phyloP scores from a whole-genome alignment of 1,140 invertebrate species.

The Conus betulinus region DNA sequence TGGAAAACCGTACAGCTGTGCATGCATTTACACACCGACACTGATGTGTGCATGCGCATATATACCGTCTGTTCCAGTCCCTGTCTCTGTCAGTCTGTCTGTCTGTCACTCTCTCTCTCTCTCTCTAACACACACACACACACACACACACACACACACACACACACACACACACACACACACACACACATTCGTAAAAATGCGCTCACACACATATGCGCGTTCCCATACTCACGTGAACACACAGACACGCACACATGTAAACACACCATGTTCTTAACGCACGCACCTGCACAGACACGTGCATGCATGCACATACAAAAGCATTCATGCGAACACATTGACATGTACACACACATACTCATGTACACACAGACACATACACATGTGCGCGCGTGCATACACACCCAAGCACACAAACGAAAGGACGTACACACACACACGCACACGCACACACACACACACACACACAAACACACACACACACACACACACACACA shows the following conservation, averaged over 20 bases:
- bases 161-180: conserved; percentile 9
- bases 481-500: conserved; percentile 38
- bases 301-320: not conserved
- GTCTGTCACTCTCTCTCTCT: not conserved
- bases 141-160: not conserved
- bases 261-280: not conserved
- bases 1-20: not conserved
- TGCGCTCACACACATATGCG: not conserved
- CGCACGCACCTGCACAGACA: not conserved
- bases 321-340: not conserved
- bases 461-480: conserved; percentile 27
- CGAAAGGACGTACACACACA: not conserved
- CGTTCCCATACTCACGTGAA: not conserved
- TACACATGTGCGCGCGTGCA: not conserved
- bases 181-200: not conserved
- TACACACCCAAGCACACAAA: conserved; percentile 14
- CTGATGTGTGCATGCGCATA: not conserved
- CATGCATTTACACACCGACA: not conserved
- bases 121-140: not conserved
- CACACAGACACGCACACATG: not conserved
- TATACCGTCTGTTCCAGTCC: not conserved
- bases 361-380: not conserved
- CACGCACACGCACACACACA: conserved; percentile 23
- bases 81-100: not conserved
- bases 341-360: not conserved